Conservation (phyloP, 2,113 vertebrate genomes). For the Vanacampus margaritifer region DNA sequence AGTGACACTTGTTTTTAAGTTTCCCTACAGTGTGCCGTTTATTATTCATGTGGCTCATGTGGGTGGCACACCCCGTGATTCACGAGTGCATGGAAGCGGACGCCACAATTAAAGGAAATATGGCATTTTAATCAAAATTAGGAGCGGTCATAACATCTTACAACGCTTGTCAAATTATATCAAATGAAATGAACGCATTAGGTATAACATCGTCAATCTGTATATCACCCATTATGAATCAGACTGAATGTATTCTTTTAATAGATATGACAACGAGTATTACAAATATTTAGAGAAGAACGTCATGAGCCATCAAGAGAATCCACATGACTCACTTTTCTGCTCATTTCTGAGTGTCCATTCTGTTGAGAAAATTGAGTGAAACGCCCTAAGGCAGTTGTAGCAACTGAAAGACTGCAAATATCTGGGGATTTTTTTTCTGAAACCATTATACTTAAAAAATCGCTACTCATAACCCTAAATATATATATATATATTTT, state of each 20-base stretch:
- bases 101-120: constrained; percentile 2
- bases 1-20: neutral
- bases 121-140: neutral
- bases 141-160: neutral
- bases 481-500: neutral
- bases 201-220: neutral
- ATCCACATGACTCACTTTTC: constrained; percentile 2
- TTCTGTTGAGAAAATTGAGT: neutral
- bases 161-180: neutral
- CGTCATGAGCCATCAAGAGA: neutral
- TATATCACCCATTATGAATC: neutral
- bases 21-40: neutral
- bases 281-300: constrained; percentile 1
- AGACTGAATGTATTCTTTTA: neutral
- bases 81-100: neutral
- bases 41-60: neutral
- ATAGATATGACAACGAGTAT: neutral
- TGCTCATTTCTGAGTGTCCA: neutral
- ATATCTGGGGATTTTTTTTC: neutral
- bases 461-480: neutral
- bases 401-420: neutral
- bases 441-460: neutral
- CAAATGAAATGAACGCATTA: neutral
- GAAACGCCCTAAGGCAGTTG: neutral
- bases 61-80: neutral